phyloP scores from a whole-genome alignment of 2,113 vertebrate species.

The Rhadina sibilatrix region DNA sequence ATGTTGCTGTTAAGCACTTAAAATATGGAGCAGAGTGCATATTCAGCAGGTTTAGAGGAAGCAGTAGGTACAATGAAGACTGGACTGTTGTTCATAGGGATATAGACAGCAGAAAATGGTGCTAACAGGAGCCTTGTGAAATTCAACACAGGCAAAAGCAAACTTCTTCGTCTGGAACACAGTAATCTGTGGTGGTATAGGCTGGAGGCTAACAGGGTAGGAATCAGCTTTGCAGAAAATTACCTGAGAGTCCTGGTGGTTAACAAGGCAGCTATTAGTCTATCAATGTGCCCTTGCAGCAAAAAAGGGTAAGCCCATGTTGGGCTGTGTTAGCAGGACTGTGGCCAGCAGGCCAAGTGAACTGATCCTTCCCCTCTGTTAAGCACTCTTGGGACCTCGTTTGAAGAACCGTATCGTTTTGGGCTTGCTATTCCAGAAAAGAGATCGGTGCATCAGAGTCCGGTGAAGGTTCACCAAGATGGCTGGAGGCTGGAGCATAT shows the following conservation, averaged over 20 bases:
- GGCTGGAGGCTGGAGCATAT: neutral
- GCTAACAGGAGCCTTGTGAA: neutral
- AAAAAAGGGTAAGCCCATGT: neutral
- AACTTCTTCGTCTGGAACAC: neutral
- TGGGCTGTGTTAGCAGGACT: neutral
- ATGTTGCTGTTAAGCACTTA: neutral
- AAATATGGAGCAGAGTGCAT: neutral
- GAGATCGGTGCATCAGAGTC: neutral
- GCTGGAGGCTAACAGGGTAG: neutral
- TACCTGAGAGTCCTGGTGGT: neutral
- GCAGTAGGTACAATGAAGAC: neutral
- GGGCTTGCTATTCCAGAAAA: rapidly evolving
- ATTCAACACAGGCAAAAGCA: neutral
- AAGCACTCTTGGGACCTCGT: neutral
- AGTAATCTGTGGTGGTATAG: neutral
- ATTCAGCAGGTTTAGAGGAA: neutral
- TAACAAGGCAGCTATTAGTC: neutral
- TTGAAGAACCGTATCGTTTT: neutral
- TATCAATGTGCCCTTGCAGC: neutral
- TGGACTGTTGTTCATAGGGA: neutral
- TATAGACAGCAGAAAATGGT: neutral
- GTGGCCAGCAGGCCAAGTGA: neutral
- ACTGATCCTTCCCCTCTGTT: neutral
- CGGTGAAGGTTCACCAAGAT: neutral
- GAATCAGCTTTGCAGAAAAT: neutral